Evolutionary conservation across 2,888 invertebrate species (phyloP), one percentile per base, ranked within the genome.

Genomic region (Ormyrus labotus): DNA sequence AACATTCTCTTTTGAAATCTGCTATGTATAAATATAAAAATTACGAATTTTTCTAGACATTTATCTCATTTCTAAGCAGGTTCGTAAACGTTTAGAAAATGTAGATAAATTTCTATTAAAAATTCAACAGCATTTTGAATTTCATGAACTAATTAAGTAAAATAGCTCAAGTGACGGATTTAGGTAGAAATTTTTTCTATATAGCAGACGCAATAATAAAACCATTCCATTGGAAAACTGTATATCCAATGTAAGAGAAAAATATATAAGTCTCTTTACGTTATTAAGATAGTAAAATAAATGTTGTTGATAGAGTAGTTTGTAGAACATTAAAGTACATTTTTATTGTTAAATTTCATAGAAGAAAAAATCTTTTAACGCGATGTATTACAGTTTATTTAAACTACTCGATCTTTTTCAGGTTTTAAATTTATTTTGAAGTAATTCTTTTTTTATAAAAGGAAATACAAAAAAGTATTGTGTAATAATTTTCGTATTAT

Each of bases 1-100:
- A 58, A 74, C 58, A 72, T 72, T 57, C 60, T 65, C 74, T 67
- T 48, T 64, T 8, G 19, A 64, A 73, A 73, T 50, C 51, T 13
- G 51, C 71, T 34, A 51, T 70, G 34, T 61, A 48, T 70, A 13
- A 67, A 51, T 34, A 34, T 34, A 34, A 34, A 34, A 34, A 2
- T 34, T 34, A 34, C 34, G 2, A 3, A 34, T 34, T 34, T 34
- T 34, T 34, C 2, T 34, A 34, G 34, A 34, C 2, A 34, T 34
- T 34, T 34, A 34, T 34, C 34, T 34, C 34, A 34, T 34, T 2
- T 34, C 34, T 34, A 34, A 34, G 34, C 34, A 2, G 34, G 34
- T 61, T 57, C 57, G 57, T 34, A 61, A 61, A 34, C 34, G 61
- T 10, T 34, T 61, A 57, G n/a, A 53, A 8, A 57, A 57, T 57